A percentile compares a stretch with the other conserved stretches of the same genome.
phyloP scores from a whole-genome alignment of 2,888 invertebrate species.

The Falcaria lacertinaria region DNA sequence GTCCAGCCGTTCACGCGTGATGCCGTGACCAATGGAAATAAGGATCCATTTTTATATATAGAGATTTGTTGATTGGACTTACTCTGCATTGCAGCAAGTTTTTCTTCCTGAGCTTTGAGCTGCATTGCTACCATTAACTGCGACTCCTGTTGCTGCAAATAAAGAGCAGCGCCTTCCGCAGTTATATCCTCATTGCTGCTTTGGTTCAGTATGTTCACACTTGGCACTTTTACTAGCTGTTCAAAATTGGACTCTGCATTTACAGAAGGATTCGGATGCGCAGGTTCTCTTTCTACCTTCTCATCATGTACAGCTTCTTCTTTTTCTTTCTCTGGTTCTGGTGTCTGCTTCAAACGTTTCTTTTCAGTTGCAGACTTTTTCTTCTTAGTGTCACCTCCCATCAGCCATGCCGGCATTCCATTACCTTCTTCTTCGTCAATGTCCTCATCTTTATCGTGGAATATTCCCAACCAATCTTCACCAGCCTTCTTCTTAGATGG shows the following conservation, averaged over 20 bases:
- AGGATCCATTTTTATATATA: too few relatives aligned
- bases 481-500: constrained; percentile 44
- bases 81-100: constrained; percentile 76
- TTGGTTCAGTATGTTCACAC: constrained; percentile 24
- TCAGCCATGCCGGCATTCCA: constrained; percentile 67
- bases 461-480: constrained; percentile 72
- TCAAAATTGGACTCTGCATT: constrained; percentile 17
- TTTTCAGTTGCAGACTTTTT: constrained; percentile 33
- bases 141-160: constrained; percentile 81
- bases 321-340: constrained; percentile 16
- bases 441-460: constrained; percentile 51
- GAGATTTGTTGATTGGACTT: too few relatives aligned
- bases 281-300: constrained; percentile 4
- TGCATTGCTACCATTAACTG: constrained; percentile 81
- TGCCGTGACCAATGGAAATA: too few relatives aligned
- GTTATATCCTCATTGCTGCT: constrained; percentile 62
- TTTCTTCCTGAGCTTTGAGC: constrained; percentile 82
- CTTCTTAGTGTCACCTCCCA: constrained; percentile 48
- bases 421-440: constrained; percentile 38
- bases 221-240: constrained; percentile 15
- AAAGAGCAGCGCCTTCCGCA: constrained; percentile 75
- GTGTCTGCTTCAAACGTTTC: constrained; percentile 20
- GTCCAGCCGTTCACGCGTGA: too few relatives aligned
- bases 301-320: constrained; percentile 13
- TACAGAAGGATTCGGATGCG: constrained; percentile 10